Percentiles rank a stretch among this genome's conserved stretches.
Conservation (phyloP, 2,797 vertebrate genomes). For the Hylomyscus alleni region DNA sequence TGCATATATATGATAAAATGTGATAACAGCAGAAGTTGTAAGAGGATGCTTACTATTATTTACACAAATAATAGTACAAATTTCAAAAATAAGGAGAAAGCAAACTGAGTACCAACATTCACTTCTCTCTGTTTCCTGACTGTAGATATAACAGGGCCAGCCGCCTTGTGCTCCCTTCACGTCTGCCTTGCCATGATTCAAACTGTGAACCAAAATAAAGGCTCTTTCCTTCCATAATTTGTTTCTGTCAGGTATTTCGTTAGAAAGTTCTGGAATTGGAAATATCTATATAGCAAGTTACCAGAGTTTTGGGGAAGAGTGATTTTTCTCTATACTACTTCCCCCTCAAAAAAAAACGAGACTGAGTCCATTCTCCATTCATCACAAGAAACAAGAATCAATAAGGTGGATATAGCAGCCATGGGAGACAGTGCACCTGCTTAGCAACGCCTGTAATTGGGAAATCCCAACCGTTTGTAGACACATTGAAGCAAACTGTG, state of each 20-base stretch:
- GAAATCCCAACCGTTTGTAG: background rate
- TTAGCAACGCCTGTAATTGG: background rate
- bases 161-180: too few relatives aligned
- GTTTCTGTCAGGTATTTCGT: background rate
- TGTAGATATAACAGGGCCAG: too few relatives aligned
- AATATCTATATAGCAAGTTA: background rate
- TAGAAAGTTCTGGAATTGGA: background rate
- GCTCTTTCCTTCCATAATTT: background rate
- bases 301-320: background rate
- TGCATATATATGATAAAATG: too few relatives aligned
- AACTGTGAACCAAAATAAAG: background rate
- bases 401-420: background rate
- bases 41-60: too few relatives aligned
- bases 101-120: background rate
- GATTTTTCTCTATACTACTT: background rate
- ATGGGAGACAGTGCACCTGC: background rate
- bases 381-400: background rate
- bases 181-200: background rate
- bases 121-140: background rate
- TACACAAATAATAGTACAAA: background rate
- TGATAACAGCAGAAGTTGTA: too few relatives aligned
- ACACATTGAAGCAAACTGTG: background rate
- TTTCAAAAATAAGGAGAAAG: background rate
- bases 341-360: background rate
- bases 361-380: background rate